These are phyloP conservation scores for Ellobium chinense DNA, from an alignment of 2,888 invertebrate species.

Conservation along the genomic window DNA sequence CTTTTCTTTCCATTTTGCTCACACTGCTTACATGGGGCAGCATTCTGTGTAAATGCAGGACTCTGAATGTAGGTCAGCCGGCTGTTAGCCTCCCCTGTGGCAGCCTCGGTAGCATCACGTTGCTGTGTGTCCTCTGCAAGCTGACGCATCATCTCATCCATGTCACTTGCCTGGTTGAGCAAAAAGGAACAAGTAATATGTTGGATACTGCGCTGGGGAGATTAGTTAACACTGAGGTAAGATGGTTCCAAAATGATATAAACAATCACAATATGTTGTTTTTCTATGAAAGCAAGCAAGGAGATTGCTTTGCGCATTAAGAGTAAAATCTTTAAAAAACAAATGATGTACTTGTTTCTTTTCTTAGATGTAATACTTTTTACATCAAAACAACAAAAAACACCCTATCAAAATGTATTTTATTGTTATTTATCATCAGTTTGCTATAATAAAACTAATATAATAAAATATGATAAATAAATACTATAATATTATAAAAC, in stretches of 20 bases:
- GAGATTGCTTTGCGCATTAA: too few relatives aligned
- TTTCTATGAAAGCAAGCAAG: background rate
- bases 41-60: conserved; percentile 15
- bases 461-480: too few relatives aligned
- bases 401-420: too few relatives aligned
- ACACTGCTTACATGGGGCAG: background rate
- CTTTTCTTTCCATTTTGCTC: too few relatives aligned
- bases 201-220: background rate
- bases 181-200: background rate
- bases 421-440: too few relatives aligned
- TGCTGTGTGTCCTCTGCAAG: conserved; percentile 66
- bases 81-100: conserved; percentile 47
- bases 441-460: too few relatives aligned
- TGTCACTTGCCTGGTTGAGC: conserved; percentile 67
- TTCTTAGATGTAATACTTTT: too few relatives aligned
- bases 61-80: conserved; percentile 17
- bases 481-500: too few relatives aligned
- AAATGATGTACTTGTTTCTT: too few relatives aligned
- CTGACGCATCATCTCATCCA: conserved; percentile 69
- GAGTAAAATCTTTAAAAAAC: too few relatives aligned
- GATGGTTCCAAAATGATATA: too few relatives aligned
- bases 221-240: background rate
- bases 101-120: conserved; percentile 63
- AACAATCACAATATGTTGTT: background rate
- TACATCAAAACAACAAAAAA: too few relatives aligned